Conservation (phyloP, 2,797 vertebrate genomes). For the Emydoidea blandingii region DNA sequence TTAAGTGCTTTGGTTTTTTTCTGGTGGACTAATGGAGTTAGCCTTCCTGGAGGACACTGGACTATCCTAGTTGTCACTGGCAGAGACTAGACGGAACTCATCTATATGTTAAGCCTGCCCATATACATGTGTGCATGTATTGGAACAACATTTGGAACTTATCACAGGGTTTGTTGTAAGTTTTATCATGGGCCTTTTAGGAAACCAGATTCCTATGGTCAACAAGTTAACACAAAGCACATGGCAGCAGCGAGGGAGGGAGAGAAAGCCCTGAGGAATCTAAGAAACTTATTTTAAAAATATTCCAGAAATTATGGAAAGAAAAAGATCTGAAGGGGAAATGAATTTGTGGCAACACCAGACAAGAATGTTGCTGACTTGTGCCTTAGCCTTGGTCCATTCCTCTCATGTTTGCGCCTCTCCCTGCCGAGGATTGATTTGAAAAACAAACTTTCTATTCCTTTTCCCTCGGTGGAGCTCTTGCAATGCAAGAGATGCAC, state of each 20-base stretch:
- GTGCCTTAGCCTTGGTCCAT: neutral
- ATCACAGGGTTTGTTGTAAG: rapidly evolving
- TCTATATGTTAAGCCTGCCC: neutral
- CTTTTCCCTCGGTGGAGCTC: neutral
- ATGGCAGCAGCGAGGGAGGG: neutral
- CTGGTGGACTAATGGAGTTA: neutral
- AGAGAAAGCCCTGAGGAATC: neutral
- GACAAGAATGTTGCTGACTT: neutral
- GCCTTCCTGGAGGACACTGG: rapidly evolving
- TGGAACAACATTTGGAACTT: neutral
- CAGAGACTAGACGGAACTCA: neutral
- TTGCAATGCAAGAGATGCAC: neutral
- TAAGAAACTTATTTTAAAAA: neutral
- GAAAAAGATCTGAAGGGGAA: neutral
- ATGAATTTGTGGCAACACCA: neutral
- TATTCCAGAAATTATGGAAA: neutral
- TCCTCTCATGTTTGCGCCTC: neutral
- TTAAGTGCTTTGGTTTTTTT: neutral
- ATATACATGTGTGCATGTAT: rapidly evolving
- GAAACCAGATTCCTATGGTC: neutral
- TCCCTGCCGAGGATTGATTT: neutral
- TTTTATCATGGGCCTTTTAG: neutral
- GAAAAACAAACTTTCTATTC: rapidly evolving
- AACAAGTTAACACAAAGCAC: neutral
- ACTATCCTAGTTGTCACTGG: neutral